Evolutionary conservation across 2,797 vertebrate genomes (phyloP).

Genomic region (Gymnopithys bicolor): DNA sequence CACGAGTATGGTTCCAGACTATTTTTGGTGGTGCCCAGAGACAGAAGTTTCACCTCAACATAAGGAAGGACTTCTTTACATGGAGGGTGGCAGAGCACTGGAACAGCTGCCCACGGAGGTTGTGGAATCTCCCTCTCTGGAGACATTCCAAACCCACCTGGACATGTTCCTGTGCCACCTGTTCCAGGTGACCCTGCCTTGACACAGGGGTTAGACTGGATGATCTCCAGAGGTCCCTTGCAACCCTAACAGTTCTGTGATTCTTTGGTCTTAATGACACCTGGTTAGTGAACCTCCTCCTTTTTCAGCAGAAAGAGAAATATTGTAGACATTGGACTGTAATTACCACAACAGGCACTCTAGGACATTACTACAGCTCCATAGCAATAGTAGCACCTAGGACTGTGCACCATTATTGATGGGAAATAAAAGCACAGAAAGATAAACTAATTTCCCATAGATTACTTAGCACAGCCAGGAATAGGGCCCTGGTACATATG

Average conservation of each 20-base stretch:
- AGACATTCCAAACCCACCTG: background rate
- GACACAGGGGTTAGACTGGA: background rate
- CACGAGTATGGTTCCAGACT: background rate
- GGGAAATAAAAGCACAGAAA: background rate
- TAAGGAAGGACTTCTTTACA: background rate
- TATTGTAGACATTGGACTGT: background rate
- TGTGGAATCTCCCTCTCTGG: background rate
- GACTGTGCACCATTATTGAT: accelerated
- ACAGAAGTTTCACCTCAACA: background rate
- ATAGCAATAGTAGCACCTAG: background rate
- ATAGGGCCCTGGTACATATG: accelerated
- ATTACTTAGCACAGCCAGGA: background rate
- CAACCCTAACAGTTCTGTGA: background rate
- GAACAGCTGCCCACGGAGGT: background rate
- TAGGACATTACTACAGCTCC: background rate
- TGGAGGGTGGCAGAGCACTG: background rate
- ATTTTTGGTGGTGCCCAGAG: background rate
- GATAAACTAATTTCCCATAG: background rate
- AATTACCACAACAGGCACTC: background rate
- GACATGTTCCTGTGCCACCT: background rate
- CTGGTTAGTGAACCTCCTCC: background rate
- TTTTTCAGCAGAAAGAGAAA: background rate
- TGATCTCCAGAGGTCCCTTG: background rate
- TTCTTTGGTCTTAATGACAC: background rate
- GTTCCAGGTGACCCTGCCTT: background rate